Evolutionary conservation across 2,888 invertebrate genomes (phyloP).

Genomic region (Glaucopsyche alexis): DNA sequence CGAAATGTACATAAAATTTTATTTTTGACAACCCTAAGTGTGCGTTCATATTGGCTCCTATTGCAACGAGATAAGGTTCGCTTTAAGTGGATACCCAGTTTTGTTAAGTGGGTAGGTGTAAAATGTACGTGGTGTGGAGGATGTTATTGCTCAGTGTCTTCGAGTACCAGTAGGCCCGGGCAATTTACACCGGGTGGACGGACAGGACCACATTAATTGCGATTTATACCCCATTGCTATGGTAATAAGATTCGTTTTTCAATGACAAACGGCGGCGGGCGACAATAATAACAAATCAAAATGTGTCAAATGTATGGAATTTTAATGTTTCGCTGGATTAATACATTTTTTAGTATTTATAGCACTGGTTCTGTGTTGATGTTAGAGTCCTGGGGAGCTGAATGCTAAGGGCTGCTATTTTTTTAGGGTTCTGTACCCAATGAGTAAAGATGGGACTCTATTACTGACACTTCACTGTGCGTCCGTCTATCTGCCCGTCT

Average conservation of each 20-base stretch:
- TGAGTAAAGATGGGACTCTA: too few relatives aligned
- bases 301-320: slow-evolving; percentile 27
- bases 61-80: slow-evolving; percentile 33
- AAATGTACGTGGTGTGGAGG: slow-evolving; percentile 59
- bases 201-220: slow-evolving; percentile 29
- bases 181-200: slow-evolving; percentile 41
- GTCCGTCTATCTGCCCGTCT: too few relatives aligned
- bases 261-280: slow-evolving; percentile 32
- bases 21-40: slow-evolving; percentile 38
- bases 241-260: slow-evolving; percentile 39
- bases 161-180: slow-evolving; percentile 52
- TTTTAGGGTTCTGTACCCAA: too few relatives aligned
- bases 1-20: slow-evolving; percentile 37
- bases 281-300: slow-evolving; percentile 30
- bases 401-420: not conserved
- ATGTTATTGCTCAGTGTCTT: slow-evolving; percentile 73
- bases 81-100: slow-evolving; percentile 25
- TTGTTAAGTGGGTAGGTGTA: slow-evolving; percentile 47
- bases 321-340: slow-evolving; percentile 44
- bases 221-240: slow-evolving; percentile 38
- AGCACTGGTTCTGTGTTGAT: slow-evolving; percentile 28
- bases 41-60: slow-evolving; percentile 39
- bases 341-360: slow-evolving; percentile 34
- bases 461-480: too few relatives aligned
- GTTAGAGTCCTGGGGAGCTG: not conserved